Conservation (phyloP, 2,113 vertebrate genomes). For the Meles meles region DNA sequence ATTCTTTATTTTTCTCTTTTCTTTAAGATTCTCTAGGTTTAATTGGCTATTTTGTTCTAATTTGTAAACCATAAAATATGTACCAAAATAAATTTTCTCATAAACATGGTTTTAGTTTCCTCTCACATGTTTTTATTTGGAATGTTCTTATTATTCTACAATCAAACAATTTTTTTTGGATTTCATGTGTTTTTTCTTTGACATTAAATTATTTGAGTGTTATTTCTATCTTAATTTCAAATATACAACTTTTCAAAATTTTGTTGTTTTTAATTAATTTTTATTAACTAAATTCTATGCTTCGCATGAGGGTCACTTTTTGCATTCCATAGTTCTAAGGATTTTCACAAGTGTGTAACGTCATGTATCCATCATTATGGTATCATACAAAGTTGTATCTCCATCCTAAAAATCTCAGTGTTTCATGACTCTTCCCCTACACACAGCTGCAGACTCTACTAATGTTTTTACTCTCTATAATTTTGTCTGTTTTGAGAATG, state of each 20-base stretch:
- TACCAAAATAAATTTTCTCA: neutral
- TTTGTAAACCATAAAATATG: neutral
- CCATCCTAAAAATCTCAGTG: neutral
- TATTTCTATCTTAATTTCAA: neutral
- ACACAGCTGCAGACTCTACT: neutral
- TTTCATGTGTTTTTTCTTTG: neutral
- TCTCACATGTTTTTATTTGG: neutral
- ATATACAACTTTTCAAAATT: neutral
- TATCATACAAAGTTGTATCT: neutral
- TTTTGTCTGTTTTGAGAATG: neutral
- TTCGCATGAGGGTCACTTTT: neutral
- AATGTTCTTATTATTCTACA: neutral
- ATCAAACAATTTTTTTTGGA: neutral
- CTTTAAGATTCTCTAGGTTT: neutral
- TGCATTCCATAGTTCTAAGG: neutral
- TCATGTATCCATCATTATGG: neutral
- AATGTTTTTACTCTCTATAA: neutral
- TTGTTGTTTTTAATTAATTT: neutral
- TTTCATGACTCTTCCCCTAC: neutral
- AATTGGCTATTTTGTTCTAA: neutral
- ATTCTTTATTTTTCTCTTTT: neutral
- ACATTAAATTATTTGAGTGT: neutral
- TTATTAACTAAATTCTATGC: neutral
- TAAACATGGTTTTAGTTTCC: neutral
- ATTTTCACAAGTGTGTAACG: neutral